Evolutionary conservation across 2,888 invertebrate species (phyloP).

Genomic region (Minunthozetes semirufus): DNA sequence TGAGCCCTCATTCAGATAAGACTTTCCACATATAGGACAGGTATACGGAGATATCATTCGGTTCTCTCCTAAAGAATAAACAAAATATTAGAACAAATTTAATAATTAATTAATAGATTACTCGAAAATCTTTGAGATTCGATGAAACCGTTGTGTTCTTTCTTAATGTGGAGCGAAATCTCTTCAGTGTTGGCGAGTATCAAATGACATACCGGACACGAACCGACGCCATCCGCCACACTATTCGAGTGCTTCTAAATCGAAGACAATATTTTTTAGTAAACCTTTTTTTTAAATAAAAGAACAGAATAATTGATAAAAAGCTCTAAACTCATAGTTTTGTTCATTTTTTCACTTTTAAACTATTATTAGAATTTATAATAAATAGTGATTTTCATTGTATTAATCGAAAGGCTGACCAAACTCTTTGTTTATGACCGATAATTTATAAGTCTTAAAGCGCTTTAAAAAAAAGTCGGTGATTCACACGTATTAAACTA

Average conservation of each 20-base stretch:
- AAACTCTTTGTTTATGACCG: no score
- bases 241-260: conserved; percentile 6
- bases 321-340: no score
- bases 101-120: background rate
- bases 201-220: conserved; percentile 23
- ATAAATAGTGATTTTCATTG: no score
- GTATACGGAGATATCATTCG: conserved; percentile 43
- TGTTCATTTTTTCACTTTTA: no score
- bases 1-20: conserved; percentile 89
- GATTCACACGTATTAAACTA: no score
- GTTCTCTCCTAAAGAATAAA: conserved; percentile 1
- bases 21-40: conserved; percentile 92
- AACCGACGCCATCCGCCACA: conserved; percentile 4
- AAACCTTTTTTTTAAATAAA: background rate
- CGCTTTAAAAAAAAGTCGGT: no score
- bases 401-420: no score
- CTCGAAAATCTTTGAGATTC: conserved; percentile 25
- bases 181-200: conserved; percentile 20
- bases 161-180: conserved; percentile 12
- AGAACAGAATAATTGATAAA: no score
- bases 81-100: background rate
- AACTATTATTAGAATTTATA: no score
- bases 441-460: no score
- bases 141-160: conserved; percentile 28
- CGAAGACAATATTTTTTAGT: background rate